These are phyloP conservation scores for Crotalus horridus DNA, from an alignment of 2,113 vertebrate species.

Conservation along the genomic window DNA sequence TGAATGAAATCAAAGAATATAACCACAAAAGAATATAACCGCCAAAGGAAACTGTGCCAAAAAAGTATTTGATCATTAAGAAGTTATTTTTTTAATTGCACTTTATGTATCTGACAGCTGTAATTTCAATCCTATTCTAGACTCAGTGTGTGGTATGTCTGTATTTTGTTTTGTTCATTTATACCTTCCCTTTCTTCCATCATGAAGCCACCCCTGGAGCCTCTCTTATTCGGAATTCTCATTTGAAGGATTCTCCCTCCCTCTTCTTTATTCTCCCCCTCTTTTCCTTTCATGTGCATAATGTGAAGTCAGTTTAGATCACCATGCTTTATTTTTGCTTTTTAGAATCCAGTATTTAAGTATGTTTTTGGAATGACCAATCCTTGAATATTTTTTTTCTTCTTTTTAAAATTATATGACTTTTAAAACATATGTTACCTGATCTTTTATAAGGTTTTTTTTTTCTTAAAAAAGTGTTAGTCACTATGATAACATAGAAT, in stretches of 20 bases:
- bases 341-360: not conserved
- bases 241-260: not conserved
- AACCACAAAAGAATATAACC: not conserved
- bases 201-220: not conserved
- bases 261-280: not conserved
- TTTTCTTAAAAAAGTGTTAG: not conserved
- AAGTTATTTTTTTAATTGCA: not conserved
- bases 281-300: not conserved
- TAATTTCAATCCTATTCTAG: not conserved
- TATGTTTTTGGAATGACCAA: not conserved
- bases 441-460: not conserved
- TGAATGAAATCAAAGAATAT: not conserved
- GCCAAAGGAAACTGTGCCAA: not conserved
- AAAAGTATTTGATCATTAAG: not conserved
- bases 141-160: not conserved
- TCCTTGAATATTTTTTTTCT: not conserved
- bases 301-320: not conserved
- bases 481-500: not conserved
- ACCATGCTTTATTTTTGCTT: not conserved
- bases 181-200: not conserved
- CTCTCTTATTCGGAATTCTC: not conserved
- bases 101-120: not conserved
- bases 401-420: not conserved
- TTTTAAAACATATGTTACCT: not conserved
- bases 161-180: not conserved